Conservation (phyloP, 1,140 invertebrate genomes). For the Drosophila saltans region DNA sequence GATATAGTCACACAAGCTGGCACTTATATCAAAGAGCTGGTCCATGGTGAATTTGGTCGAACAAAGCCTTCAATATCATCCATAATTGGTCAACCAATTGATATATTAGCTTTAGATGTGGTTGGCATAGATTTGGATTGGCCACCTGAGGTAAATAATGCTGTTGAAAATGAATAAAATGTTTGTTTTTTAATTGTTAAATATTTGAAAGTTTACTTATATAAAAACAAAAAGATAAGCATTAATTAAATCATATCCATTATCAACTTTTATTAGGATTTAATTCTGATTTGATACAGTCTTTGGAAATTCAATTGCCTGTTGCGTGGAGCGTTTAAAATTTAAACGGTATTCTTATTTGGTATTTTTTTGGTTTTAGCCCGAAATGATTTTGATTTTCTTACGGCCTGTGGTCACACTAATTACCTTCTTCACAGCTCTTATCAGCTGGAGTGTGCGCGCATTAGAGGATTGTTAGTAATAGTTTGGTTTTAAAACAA, state of each 20-base stretch:
- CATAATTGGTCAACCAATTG: constrained; percentile 87
- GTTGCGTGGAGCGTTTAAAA: no score
- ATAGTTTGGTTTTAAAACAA: background rate
- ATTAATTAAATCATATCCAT: no score
- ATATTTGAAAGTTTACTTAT: background rate
- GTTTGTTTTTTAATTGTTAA: background rate
- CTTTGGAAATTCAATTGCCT: no score
- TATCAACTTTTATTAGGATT: no score
- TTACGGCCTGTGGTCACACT: background rate
- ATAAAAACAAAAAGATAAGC: background rate
- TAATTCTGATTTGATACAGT: no score
- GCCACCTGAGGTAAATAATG: constrained; percentile 84
- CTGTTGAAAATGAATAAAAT: constrained; percentile 22
- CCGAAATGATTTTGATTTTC: no score
- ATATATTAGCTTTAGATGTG: constrained; percentile 89
- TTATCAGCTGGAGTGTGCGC: constrained; percentile 57
- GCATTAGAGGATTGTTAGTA: constrained; percentile 1
- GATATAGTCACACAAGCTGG: constrained; percentile 94
- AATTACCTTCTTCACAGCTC: constrained; percentile 7
- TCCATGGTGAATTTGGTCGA: constrained; percentile 96
- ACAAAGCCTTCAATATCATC: constrained; percentile 88
- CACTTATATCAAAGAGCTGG: constrained; percentile 98
- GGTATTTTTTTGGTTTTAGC: no score
- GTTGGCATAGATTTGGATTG: constrained; percentile 87
- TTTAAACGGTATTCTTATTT: no score